These are phyloP conservation scores for Phylloscopus whistleri DNA, from an alignment of 2,113 vertebrate species.

Conservation along the genomic window DNA sequence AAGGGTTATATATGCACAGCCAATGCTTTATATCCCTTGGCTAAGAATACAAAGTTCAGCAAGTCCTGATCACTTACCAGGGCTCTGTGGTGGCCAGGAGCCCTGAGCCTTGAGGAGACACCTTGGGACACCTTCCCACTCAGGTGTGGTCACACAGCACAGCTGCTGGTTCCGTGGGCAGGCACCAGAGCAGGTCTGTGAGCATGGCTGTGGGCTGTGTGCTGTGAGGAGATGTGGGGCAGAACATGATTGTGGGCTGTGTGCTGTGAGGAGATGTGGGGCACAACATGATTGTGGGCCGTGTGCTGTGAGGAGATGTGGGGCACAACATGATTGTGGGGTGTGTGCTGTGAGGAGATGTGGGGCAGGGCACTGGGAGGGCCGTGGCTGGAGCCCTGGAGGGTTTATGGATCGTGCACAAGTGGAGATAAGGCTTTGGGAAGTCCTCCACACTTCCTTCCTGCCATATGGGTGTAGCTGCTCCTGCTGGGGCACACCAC, in stretches of 20 bases:
- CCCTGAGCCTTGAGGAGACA: neutral
- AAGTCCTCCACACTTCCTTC: neutral
- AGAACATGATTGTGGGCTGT: too few relatives aligned
- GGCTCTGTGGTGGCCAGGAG: neutral
- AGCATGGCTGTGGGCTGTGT: fast-evolving
- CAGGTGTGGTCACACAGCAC: too few relatives aligned
- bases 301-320: too few relatives aligned
- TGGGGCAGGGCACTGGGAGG: neutral
- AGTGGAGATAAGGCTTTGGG: neutral
- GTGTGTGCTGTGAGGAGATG: too few relatives aligned
- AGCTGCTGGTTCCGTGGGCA: neutral
- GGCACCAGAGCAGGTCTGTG: neutral
- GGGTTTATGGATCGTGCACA: neutral
- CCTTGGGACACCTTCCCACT: neutral
- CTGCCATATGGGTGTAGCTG: neutral
- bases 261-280: too few relatives aligned
- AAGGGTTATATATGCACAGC: neutral
- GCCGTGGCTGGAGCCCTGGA: neutral
- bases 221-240: neutral
- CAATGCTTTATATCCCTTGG: neutral
- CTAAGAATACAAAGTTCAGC: neutral
- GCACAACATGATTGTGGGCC: too few relatives aligned
- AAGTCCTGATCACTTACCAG: fast-evolving
- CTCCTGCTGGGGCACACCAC: neutral
- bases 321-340: too few relatives aligned